Evolutionary conservation across 2,113 vertebrate genomes (phyloP).

Genomic region (Pomatorhinus ruficollis): DNA sequence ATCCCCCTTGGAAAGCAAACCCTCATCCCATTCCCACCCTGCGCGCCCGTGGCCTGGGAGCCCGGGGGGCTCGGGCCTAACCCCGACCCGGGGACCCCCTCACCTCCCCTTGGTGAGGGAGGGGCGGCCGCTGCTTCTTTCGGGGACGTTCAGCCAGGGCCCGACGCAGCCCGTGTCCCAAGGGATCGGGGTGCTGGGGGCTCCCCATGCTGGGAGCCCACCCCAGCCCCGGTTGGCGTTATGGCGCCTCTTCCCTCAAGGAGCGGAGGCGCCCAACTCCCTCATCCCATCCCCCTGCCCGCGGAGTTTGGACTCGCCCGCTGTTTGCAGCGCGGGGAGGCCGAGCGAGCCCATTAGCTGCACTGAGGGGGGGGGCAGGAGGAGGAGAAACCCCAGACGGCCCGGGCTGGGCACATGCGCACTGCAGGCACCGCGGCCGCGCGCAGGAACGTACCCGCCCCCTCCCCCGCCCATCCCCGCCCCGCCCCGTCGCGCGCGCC

Average conservation of each 20-base stretch:
- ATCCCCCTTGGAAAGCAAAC: not conserved
- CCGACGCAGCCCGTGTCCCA: not conserved
- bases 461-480: too few relatives aligned
- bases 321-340: rapidly evolving
- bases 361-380: not conserved
- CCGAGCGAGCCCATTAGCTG: not conserved
- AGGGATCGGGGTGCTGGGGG: not conserved
- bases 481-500: not conserved
- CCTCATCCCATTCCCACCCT: not conserved
- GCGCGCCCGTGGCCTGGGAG: not conserved
- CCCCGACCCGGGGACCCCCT: not conserved
- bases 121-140: not conserved
- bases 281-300: not conserved
- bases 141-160: not conserved
- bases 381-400: rapidly evolving
- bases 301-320: not conserved
- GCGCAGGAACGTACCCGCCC: not conserved
- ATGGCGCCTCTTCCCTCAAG: not conserved
- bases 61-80: not conserved
- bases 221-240: not conserved
- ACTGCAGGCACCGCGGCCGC: not conserved
- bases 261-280: too few relatives aligned
- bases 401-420: rapidly evolving
- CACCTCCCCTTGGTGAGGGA: not conserved
- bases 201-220: not conserved